These are phyloP conservation scores for Apogon hyalosoma DNA, from an alignment of 2,797 vertebrate genomes.

Conservation along the genomic window DNA sequence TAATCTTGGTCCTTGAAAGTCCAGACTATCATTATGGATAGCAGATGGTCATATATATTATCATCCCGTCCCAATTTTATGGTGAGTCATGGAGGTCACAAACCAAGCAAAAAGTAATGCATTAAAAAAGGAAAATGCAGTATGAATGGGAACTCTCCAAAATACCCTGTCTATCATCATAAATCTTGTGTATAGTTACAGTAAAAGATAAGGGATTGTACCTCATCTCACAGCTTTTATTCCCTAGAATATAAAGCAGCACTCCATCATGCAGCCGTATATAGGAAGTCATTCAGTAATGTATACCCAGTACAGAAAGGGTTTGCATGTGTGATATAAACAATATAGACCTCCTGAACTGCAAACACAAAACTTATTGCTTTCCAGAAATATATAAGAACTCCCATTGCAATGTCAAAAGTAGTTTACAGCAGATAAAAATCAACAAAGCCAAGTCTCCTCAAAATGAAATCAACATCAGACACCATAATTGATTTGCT, in stretches of 20 bases:
- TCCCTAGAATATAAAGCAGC: slow-evolving; percentile 20
- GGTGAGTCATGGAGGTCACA: slow-evolving; percentile 49
- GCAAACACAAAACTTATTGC: slow-evolving; percentile 59
- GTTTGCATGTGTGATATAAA: slow-evolving; percentile 15
- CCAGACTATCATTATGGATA: slow-evolving; percentile 84
- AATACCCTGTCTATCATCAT: slow-evolving; percentile 15
- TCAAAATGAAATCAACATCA: slow-evolving; percentile 51
- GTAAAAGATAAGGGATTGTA: slow-evolving; percentile 26
- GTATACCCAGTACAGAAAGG: slow-evolving; percentile 5
- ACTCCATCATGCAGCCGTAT: neutral
- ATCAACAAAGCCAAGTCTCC: slow-evolving; percentile 29
- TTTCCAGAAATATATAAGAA: slow-evolving; percentile 44
- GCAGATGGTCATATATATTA: slow-evolving; percentile 80
- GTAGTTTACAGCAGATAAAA: slow-evolving; percentile 28
- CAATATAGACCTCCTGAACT: slow-evolving; percentile 23
- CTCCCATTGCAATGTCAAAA: slow-evolving; percentile 39
- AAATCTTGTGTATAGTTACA: slow-evolving; percentile 1
- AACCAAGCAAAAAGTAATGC: slow-evolving; percentile 39
- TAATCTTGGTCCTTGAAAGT: slow-evolving; percentile 87
- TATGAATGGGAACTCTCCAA: slow-evolving; percentile 16
- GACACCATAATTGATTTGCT: slow-evolving; percentile 31
- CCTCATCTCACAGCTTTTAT: slow-evolving; percentile 15
- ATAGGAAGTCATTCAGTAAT: slow-evolving; percentile 9
- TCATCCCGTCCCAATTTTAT: slow-evolving; percentile 54
- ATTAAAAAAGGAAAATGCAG: slow-evolving; percentile 23